Evolutionary conservation across 2,888 invertebrate genomes (phyloP).

Genomic region (Hylaea fasciaria): DNA sequence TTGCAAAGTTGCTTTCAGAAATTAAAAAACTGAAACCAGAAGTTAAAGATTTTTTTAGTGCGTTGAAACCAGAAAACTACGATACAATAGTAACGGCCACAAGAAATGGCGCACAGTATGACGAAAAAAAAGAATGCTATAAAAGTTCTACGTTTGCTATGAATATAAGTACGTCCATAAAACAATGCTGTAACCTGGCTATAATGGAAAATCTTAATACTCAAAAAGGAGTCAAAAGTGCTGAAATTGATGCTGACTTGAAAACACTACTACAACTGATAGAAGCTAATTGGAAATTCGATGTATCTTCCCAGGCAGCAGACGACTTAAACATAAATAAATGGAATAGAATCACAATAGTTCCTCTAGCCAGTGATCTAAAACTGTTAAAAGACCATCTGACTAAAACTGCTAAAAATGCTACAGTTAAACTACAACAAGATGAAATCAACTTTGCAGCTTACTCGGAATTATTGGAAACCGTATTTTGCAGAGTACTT

Average conservation of each 20-base stretch:
- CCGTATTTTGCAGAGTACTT: slow-evolving; percentile 31
- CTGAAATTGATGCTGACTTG: slow-evolving; percentile 29
- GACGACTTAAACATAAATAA: slow-evolving; percentile 34
- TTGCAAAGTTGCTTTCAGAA: slow-evolving; percentile 34
- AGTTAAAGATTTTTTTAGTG: slow-evolving; percentile 8
- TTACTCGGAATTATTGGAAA: slow-evolving; percentile 22
- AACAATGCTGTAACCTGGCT: slow-evolving; percentile 41
- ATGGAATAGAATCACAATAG: slow-evolving; percentile 31
- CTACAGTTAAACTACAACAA: slow-evolving; percentile 14
- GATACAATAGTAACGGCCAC: slow-evolving; percentile 6
- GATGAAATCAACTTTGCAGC: slow-evolving; percentile 18
- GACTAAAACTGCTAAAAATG: slow-evolving; percentile 17
- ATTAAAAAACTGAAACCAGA: slow-evolving; percentile 19
- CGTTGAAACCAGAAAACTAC: slow-evolving; percentile 6
- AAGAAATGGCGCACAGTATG: slow-evolving; percentile 4
- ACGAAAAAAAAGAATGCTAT: slow-evolving; percentile 14
- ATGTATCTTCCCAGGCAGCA: slow-evolving; percentile 31
- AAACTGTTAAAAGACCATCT: slow-evolving; percentile 39
- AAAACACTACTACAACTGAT: slow-evolving; percentile 29
- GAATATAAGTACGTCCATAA: slow-evolving; percentile 38
- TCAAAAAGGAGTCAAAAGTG: slow-evolving; percentile 20
- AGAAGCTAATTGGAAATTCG: slow-evolving; percentile 25
- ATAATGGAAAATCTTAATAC: slow-evolving; percentile 28
- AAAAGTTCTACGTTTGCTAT: slow-evolving; percentile 38
- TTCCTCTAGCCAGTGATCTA: slow-evolving; percentile 36